Conservation (phyloP, 2,113 vertebrate species). For the Oceanites oceanicus region DNA sequence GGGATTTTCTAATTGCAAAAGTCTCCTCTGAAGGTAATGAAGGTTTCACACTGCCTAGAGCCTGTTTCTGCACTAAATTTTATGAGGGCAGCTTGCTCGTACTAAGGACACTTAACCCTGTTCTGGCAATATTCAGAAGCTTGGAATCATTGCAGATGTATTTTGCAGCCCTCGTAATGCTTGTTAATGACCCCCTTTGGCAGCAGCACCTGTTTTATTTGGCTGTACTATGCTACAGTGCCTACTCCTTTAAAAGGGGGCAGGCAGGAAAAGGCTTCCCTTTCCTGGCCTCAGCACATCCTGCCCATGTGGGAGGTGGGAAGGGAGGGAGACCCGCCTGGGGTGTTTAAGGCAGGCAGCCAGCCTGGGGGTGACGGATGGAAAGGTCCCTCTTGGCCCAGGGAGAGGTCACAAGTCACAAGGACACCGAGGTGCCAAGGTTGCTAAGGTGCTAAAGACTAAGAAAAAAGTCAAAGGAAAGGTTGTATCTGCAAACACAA, state of each 20-base stretch:
- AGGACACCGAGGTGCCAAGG: neutral
- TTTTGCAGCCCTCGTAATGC: neutral
- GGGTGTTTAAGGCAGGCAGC: neutral
- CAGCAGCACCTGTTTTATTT: neutral
- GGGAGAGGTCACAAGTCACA: neutral
- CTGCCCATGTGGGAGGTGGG: neutral
- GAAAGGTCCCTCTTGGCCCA: neutral
- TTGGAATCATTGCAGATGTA: neutral
- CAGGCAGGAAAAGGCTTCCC: neutral
- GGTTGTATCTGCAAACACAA: neutral
- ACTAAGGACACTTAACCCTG: neutral
- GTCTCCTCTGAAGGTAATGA: neutral
- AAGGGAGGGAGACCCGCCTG: neutral
- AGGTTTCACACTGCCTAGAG: neutral
- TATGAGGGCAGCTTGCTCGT: accelerated
- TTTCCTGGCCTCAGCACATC: neutral
- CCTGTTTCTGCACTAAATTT: neutral
- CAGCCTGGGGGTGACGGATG: neutral
- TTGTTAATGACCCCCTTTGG: neutral
- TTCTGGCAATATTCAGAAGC: neutral
- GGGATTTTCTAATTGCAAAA: neutral
- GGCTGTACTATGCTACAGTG: neutral
- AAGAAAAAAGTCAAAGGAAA: neutral
- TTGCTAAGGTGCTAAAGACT: neutral
- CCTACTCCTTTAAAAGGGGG: neutral